Evolutionary conservation across 2,113 vertebrate genomes (phyloP).

Genomic region (Antigone vipio): DNA sequence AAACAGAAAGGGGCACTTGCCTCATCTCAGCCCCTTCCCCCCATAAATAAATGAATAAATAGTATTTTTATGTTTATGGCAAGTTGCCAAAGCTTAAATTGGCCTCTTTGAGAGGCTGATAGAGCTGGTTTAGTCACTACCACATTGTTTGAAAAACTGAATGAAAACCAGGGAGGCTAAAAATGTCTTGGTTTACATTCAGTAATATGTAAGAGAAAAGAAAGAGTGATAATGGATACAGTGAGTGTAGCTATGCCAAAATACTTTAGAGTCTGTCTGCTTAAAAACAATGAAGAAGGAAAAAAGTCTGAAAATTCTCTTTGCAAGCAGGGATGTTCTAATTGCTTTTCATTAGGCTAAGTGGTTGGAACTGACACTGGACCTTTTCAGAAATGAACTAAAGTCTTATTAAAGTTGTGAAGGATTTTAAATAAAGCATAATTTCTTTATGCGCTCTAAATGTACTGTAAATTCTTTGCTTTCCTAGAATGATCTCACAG

Average conservation of each 20-base stretch:
- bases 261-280: background rate
- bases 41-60: slow-evolving; percentile 55
- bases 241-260: background rate
- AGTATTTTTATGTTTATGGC: slow-evolving; percentile 61
- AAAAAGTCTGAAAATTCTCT: background rate
- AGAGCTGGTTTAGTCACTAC: slow-evolving; percentile 40
- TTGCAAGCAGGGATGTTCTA: background rate
- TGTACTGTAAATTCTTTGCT: background rate
- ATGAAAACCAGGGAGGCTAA: slow-evolving; percentile 51
- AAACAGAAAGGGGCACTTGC: background rate
- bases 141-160: slow-evolving; percentile 62
- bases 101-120: slow-evolving; percentile 50
- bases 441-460: background rate
- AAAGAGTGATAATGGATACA: background rate
- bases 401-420: background rate
- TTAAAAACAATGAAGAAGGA: background rate
- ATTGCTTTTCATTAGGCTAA: background rate
- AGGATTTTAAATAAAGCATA: background rate
- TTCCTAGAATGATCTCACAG: background rate
- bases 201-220: slow-evolving; percentile 10
- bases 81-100: slow-evolving; percentile 63
- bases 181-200: slow-evolving; percentile 36
- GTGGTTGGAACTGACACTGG: background rate
- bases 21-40: background rate
- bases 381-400: background rate